Base-by-base conservation (phyloP, 92 coral and sea anemone species). In the Porites cylindrica region DNA sequence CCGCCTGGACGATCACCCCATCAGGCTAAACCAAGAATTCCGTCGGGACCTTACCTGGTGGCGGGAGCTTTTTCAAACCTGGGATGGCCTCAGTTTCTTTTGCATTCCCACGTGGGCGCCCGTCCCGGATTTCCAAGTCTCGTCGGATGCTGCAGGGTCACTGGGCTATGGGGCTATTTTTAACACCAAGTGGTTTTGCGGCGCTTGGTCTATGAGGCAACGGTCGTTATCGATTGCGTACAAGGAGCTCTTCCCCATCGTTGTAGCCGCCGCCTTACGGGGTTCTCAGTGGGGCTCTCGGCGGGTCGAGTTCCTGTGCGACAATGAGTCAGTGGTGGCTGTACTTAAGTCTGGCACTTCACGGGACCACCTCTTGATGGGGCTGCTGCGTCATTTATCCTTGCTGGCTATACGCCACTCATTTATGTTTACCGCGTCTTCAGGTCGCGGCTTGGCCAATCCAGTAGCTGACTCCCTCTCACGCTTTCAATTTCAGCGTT, bases 321-420 rank as follows among this genome's bases (percentile, higher is more conserved):
- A 87, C 72, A 87, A 77, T 59, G 50, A 73, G 47, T 82, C 90
- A 10, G 85, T 86, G 65, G 90, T 86, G 64, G 86, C 79, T 29
- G 65, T 87, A 5, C 74, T 87, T 11, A 80, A 74, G 23, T 80
- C 86, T 52, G 80, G 80, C 14, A 53, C 66, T 1, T 76, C 66
- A 11, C 14, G 26, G 66, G 78, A 74, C 62, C 73, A 1, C 29
- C 20, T 3, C 18, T 10, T 70, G 10, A 86, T 86, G 90, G 9
- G 1, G 12, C 6, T 53, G 59, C 26, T 81, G 54, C 16, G 66
- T 56, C 47, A 3, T 19, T 43, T 50, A 18, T 23, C 24, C 24
- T 23, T 23, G 24, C 24, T 23, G 24, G 24, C 24, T 23, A 23
- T 23, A 23, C 24, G 24, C 24, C 24, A 23, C 24, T 23, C 24